Base-by-base conservation (phyloP, 2,797 vertebrate genomes). In the Chelon labrosus region DNA sequence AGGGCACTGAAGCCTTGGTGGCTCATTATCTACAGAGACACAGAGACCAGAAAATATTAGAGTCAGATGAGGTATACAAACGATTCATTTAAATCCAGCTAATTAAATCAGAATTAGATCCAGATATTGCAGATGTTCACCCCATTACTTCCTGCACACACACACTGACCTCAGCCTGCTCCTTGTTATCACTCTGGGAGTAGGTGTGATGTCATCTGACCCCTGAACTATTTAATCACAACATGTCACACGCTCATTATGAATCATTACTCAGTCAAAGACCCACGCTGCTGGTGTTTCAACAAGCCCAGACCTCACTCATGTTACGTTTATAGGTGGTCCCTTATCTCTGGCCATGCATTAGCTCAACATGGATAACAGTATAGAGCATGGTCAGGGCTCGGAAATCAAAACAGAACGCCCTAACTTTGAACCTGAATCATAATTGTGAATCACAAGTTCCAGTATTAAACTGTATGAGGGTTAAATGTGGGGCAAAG, bases 1-100 rank as follows among this genome's bases (percentile, higher is more conserved):
- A 16, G 98, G 98, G 72, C 98, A 99, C 69, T n/a, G 93, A 73
- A 99, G 96, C 85, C 55, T 79, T 8, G 98, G 98, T 0, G 95
- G 91, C 80, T 98, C 96, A 27, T 94, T 73, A 79, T 99, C 98
- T 99, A 84, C 52, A 47, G 58, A 66, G 20, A 73, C 1, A 60
- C 9, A 19, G 27, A 53, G 12, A 44, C 35, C 42, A 39, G 58
- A 25, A 62, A n/a, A n/a, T 6, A 49, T 49, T 9, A 10, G 12
- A 54, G 42, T 19, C 19, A 10, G 10, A 65, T 0, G 2, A 67
- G n/a, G 10, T 4, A 17, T 13, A 47, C 31, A 35, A 35, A 35
- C 7, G 31, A 35, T 35, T 35, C 31, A 35, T 35, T 35, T 35
- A 35, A 35, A 35, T 35, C 31, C 6, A 35, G 31, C 7, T 35